phyloP scores from a whole-genome alignment of 2,888 invertebrate genomes.

The Microplitis deprimator region DNA sequence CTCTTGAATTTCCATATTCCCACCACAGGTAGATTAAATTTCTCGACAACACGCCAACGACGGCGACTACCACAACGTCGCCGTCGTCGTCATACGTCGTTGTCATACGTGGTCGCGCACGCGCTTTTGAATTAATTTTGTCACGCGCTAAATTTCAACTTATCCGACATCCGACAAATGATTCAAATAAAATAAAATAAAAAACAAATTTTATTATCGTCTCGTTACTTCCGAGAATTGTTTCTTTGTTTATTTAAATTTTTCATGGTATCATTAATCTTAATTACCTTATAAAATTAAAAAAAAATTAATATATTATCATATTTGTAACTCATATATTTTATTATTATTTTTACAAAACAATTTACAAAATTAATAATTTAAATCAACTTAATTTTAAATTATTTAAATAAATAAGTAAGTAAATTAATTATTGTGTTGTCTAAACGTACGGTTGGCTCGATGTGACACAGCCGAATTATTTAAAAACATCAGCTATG shows the following conservation, averaged over 20 bases:
- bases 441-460: conserved; percentile 76
- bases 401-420: neutral
- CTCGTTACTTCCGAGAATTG: too few relatives aligned
- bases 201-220: too few relatives aligned
- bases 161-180: neutral
- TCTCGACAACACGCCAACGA: neutral
- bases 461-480: conserved; percentile 87
- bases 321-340: too few relatives aligned
- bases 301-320: too few relatives aligned
- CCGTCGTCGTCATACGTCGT: neutral
- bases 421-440: conserved; percentile 35
- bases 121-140: conserved; percentile 2
- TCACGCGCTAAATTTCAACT: conserved; percentile 29
- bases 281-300: too few relatives aligned
- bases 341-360: too few relatives aligned
- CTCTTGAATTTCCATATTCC: neutral
- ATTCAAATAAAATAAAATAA: too few relatives aligned
- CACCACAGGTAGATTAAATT: neutral
- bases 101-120: conserved; percentile 37
- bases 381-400: too few relatives aligned
- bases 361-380: too few relatives aligned
- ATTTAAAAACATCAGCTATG: conserved; percentile 83
- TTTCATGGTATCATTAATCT: too few relatives aligned
- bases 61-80: neutral
- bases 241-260: too few relatives aligned